Evolutionary conservation across 2,888 invertebrate genomes (phyloP).

Genomic region (Tiliacea citrago): DNA sequence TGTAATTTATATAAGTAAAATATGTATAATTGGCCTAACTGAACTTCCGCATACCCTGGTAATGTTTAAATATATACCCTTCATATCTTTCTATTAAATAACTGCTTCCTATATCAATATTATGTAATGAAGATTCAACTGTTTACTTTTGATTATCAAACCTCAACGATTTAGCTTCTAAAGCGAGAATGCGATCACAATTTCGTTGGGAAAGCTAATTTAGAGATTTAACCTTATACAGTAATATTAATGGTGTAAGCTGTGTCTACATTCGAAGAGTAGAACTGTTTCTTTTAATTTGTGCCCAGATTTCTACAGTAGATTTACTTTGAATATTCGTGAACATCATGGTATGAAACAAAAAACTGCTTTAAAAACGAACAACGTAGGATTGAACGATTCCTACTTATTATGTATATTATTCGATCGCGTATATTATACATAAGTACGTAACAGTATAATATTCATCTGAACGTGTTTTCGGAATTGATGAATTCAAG

Average conservation of each 20-base stretch:
- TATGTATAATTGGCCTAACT: constrained; percentile 36
- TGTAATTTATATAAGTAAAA: constrained; percentile 39
- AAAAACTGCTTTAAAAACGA: constrained; percentile 9
- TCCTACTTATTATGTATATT: background rate
- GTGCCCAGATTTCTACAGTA: background rate
- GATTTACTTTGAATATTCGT: background rate
- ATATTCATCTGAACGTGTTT: constrained; percentile 26
- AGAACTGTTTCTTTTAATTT: constrained; percentile 23
- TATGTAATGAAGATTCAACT: constrained; percentile 50
- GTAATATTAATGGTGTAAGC: constrained; percentile 35
- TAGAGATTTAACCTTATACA: constrained; percentile 26
- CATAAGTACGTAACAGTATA: constrained; percentile 14
- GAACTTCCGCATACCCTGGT: constrained; percentile 39
- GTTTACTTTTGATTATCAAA: constrained; percentile 48
- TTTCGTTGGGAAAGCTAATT: constrained; percentile 40
- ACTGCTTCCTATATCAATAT: constrained; percentile 47
- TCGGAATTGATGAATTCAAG: constrained; percentile 11
- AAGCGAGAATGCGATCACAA: constrained; percentile 31
- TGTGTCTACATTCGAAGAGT: constrained; percentile 15
- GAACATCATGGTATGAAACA: background rate
- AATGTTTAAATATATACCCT: constrained; percentile 43
- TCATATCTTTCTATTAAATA: constrained; percentile 46
- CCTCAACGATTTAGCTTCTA: constrained; percentile 34
- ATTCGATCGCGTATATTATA: background rate
- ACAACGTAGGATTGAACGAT: background rate